Evolutionary conservation across 1,140 invertebrate species (phyloP), one percentile per base, ranked within the genome.

Genomic region (Lamellibrachia luymesi): DNA sequence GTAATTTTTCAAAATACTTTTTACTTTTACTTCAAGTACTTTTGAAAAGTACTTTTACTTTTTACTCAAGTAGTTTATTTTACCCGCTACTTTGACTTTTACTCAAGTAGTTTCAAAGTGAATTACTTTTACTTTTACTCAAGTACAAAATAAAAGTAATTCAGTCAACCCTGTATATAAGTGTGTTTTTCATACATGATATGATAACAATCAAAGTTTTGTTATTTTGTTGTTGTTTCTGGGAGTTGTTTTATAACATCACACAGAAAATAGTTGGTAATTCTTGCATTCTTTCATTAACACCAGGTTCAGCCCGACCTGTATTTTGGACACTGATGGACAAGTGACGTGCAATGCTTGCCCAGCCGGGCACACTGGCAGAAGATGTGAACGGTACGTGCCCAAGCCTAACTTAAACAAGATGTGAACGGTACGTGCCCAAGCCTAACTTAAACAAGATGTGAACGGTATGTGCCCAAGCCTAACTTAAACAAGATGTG

Each of bases 281-380:
- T 22, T 80, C 17, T 22, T 80, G 64, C 13, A 17, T 80, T 80
- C 17, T 80, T 80, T 22, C 64, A 80, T 80, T 80, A 22, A 80
- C 64, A 4, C 27, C 93, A 96, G 98, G 96, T 98, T 98, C 96
- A 97, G 97, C 93, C 97, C 97, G 94, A 98, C 98, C 4, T 99
- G 99, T 96, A 97, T 97, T 64, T 96, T 99, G 91, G 98, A 97
- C 89, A 96, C 97, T 0, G 97, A 98, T 95, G 97, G 97, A n/a
- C 97, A 98, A 94, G 98, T 98, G 0, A 97, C 97, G 0, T 99
- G 99, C 95, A 97, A 98, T 94, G 96, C 96, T 91, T 99, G 99
- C 96, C 97, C 97, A 50, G 96, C 97, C 93, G 99, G 98, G 51
- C 99, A 99, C 95, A 96, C 97, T 91, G 99, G 99, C 22, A 96